Conservation (phyloP, 2,113 vertebrate species). For the Engraulis encrasicolus region DNA sequence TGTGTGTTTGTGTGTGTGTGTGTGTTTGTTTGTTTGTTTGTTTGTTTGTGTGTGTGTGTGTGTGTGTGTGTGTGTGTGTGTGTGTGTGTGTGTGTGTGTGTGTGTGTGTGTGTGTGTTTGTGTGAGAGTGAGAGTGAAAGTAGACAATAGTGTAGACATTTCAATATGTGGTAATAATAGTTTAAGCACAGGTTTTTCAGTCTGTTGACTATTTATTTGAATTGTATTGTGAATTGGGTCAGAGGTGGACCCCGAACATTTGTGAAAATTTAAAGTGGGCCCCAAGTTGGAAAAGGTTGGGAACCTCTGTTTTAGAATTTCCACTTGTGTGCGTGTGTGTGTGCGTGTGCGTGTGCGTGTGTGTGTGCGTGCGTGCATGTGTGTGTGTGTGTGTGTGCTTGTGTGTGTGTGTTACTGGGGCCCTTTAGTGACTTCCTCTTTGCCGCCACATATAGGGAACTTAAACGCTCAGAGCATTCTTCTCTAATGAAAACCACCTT, state of each 20-base stretch:
- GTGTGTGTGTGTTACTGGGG: not conserved
- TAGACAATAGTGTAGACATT: too few species aligned
- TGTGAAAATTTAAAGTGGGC: too few species aligned
- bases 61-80: not conserved
- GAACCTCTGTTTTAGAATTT: too few species aligned
- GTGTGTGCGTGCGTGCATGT: not conserved
- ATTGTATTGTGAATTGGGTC: too few species aligned
- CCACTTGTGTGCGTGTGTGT: not conserved
- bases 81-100: not conserved
- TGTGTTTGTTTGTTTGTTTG: too few species aligned
- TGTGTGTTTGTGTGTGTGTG: too few species aligned
- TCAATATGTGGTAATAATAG: not conserved
- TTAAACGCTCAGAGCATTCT: not conserved
- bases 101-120: not conserved
- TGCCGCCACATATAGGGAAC: not conserved
- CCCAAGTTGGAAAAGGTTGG: too few species aligned
- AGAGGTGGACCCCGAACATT: too few species aligned
- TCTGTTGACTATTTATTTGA: too few species aligned
- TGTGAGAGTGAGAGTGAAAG: too few species aligned
- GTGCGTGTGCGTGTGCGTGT: not conserved
- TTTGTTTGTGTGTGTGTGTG: too few species aligned
- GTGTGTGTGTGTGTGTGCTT: not conserved
- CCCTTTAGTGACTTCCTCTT: not conserved
- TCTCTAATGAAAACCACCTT: not conserved
- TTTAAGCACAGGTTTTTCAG: too few species aligned